Evolutionary conservation across 2,888 invertebrate genomes (phyloP).

Genomic region (Pseudococcus longispinus): DNA sequence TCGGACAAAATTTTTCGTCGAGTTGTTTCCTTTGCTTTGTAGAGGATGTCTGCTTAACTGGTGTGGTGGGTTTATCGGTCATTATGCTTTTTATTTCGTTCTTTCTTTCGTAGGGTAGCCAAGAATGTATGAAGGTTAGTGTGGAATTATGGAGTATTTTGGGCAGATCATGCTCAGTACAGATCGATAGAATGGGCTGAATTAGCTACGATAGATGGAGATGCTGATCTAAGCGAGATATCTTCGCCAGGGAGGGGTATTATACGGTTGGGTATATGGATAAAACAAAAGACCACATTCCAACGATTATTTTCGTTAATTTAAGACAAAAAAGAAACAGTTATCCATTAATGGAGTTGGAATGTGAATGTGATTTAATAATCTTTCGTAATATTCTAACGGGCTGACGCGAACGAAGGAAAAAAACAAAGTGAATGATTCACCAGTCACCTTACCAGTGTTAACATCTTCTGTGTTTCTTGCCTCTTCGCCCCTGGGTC

Average conservation of each 20-base stretch:
- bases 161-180: too few species aligned
- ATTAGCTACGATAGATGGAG: not conserved
- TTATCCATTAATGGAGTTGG: conserved; percentile 22
- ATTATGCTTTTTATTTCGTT: not conserved
- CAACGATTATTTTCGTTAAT: conserved; percentile 31
- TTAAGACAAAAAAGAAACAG: conserved; percentile 41
- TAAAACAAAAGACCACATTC: conserved; percentile 51
- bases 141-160: too few species aligned
- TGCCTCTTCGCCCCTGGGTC: not conserved
- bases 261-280: not conserved
- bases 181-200: too few species aligned
- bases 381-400: conserved; percentile 29
- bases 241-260: not conserved
- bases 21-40: too few species aligned
- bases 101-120: not conserved
- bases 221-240: not conserved
- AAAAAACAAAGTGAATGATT: conserved; percentile 14
- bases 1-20: not conserved
- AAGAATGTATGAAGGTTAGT: too few species aligned
- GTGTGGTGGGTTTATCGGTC: conserved; percentile 15
- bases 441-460: not conserved
- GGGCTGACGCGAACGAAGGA: not conserved
- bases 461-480: not conserved
- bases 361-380: conserved; percentile 30
- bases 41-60: too few species aligned